Conservation (phyloP, 2,113 vertebrate species). For the Neodontobutis hainanensis region DNA sequence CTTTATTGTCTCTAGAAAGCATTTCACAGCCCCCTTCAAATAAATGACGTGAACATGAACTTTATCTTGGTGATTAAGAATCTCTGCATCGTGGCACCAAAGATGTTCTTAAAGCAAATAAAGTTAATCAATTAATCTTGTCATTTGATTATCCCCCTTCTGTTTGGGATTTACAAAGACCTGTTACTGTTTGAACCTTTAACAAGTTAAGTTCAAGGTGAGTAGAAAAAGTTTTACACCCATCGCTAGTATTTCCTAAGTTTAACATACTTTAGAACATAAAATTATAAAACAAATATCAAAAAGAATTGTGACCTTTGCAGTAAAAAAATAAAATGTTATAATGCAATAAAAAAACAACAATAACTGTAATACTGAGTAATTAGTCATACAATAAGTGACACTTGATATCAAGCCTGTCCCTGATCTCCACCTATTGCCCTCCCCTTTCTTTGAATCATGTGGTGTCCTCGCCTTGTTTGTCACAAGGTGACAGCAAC, state of each 20-base stretch:
- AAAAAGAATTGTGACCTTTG: not conserved
- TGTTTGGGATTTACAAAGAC: conserved; percentile 1
- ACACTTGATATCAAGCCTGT: conserved; percentile 46
- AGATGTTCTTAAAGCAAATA: conserved; percentile 1
- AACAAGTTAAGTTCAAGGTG: not conserved
- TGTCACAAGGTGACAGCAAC: conserved; percentile 64
- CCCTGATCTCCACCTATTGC: conserved; percentile 45
- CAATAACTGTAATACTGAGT: not conserved
- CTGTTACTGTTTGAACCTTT: not conserved
- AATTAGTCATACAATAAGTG: conserved; percentile 18
- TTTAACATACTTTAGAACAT: too few relatives aligned
- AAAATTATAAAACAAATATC: too few relatives aligned
- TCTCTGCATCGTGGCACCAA: not conserved
- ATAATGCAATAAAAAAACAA: not conserved
- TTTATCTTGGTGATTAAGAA: conserved; percentile 32
- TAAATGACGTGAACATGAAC: conserved; percentile 18
- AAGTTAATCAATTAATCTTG: conserved; percentile 2
- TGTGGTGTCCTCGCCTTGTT: conserved; percentile 51
- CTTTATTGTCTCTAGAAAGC: conserved; percentile 27
- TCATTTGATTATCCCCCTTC: not conserved
- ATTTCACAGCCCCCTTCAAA: conserved; percentile 9
- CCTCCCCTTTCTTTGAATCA: conserved; percentile 44
- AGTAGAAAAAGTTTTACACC: too few relatives aligned
- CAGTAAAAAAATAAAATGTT: not conserved
- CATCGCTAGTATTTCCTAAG: too few relatives aligned